Evolutionary conservation across 2,888 invertebrate species (phyloP), one percentile per base, ranked within the genome.

Genomic region (Reticulitermes lucifugus): DNA sequence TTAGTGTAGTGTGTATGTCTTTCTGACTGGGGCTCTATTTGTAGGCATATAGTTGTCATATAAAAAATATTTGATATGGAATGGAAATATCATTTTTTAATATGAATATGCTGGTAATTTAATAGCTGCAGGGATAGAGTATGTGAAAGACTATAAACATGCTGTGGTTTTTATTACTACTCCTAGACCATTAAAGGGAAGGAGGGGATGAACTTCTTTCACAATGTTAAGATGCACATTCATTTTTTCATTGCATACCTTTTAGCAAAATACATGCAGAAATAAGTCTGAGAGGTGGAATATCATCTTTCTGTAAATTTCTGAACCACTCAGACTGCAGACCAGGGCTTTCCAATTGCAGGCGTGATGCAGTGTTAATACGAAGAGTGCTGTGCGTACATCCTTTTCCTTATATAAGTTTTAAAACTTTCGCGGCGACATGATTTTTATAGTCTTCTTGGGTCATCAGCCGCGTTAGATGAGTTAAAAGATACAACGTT

Each of bases 71-170:
- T 25, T 65, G 25, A 65, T 25, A 65, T 55, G 55, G 65, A 65
- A 12, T 65, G 65, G 65, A 65, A 65, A 65, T 65, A 65, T 65
- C n/a, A 65, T 65, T 65, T 65, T 65, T 65, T 65, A 65, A 65
- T 65, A 65, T 3, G n/a, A 65, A 25, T 65, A 65, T 65, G 9
- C n/a, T 65, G 9, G 14, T 25, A 60, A 21, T 60, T 65, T n/a
- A 6, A 25, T n/a, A 65, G n/a, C 65, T 65, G 65, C 25, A 65
- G n/a, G 65, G 65, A 65, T n/a, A 65, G 65, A 55, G 55, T 55
- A 55, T 18, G 7, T 55, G 55, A 55, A 18, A 55, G 55, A 18
- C 18, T 18, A 55, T 12, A 46, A 51, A 51, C 60, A 60, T 60
- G 25, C 65, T 25, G n/a, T 65, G 65, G 65, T 65, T 65, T 65